Evolutionary conservation across 2,113 vertebrate species (phyloP).

Genomic region (Podocnemis expansa): DNA sequence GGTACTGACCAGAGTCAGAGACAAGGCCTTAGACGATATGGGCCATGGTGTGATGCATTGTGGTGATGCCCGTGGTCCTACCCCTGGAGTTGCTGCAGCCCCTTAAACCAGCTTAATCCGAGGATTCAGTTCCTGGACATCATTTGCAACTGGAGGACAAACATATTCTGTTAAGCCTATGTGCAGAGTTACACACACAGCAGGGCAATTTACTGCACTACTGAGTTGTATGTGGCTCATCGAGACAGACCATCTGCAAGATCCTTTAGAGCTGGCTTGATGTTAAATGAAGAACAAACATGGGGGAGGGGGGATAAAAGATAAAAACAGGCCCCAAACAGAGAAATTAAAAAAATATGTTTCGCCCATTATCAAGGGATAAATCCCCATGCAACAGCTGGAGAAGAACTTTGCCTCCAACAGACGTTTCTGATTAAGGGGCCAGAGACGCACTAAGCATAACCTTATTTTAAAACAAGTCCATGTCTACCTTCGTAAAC

Average conservation of each 20-base stretch:
- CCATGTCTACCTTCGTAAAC: neutral
- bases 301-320: accelerated
- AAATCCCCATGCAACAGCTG: neutral
- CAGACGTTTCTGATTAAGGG: neutral
- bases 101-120: too few species aligned
- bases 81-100: neutral
- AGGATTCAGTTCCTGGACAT: neutral
- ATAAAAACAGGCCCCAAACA: neutral
- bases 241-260: too few species aligned
- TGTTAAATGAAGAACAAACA: neutral
- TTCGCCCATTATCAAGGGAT: neutral
- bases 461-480: neutral
- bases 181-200: neutral
- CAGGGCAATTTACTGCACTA: neutral
- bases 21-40: neutral
- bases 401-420: neutral
- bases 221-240: neutral
- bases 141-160: neutral
- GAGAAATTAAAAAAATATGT: neutral
- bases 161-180: accelerated
- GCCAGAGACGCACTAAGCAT: neutral
- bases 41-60: neutral
- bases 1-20: neutral
- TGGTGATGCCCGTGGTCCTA: neutral
- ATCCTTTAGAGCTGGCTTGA: neutral